phyloP scores from a whole-genome alignment of 2,888 invertebrate species.

The Drosophila recens region DNA sequence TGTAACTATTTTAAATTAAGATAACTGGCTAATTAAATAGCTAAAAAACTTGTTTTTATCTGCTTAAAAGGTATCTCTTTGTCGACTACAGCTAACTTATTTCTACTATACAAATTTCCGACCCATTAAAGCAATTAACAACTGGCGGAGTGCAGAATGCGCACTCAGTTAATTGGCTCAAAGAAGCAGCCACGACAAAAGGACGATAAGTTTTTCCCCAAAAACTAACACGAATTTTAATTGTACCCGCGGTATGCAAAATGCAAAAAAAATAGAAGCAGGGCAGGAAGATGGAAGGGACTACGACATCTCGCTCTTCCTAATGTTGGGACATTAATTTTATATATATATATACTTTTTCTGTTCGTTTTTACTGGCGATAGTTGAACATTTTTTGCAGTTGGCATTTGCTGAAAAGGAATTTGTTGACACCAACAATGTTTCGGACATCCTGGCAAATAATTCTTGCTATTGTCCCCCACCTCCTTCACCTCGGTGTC shows the following conservation, averaged over 20 bases:
- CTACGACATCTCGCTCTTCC: constrained; percentile 24
- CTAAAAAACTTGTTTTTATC: neutral
- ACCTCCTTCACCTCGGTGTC: constrained; percentile 6
- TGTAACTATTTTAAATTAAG: too few relatives aligned
- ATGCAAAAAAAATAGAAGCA: constrained; percentile 1
- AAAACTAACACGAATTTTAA: constrained; percentile 75
- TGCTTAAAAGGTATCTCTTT: constrained; percentile 13
- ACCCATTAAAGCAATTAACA: constrained; percentile 84
- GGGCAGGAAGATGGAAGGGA: constrained; percentile 11
- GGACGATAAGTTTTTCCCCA: constrained; percentile 10
- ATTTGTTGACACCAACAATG: constrained; percentile 84
- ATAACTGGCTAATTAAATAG: neutral
- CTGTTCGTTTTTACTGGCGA: constrained; percentile 27
- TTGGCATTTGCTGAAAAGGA: constrained; percentile 76
- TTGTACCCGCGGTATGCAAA: constrained; percentile 64
- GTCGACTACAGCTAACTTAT: neutral
- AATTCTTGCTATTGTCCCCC: constrained; percentile 59
- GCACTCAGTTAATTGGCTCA: constrained; percentile 76
- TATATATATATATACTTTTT: constrained; percentile 18
- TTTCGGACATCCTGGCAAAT: constrained; percentile 82
- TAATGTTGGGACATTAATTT: constrained; percentile 72
- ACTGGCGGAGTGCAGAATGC: constrained; percentile 49
- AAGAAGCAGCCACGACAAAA: constrained; percentile 35
- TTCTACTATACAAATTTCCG: constrained; percentile 66
- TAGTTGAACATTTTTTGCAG: constrained; percentile 55